Conservation (phyloP, 2,113 vertebrate species). For the Oryctolagus cuniculus region DNA sequence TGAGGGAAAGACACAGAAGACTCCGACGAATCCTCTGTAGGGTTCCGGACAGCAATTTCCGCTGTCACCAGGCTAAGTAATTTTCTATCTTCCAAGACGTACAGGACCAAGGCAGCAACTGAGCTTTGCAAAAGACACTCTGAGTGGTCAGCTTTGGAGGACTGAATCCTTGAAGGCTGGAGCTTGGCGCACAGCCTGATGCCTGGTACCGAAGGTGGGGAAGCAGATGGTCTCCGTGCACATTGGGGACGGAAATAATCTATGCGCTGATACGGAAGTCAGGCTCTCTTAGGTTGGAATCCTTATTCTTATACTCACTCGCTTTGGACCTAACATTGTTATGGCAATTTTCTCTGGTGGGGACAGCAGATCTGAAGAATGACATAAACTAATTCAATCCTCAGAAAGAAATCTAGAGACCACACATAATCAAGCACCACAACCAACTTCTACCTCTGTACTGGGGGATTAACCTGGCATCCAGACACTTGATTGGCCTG, state of each 20-base stretch:
- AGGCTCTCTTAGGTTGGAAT: not conserved
- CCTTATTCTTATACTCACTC: not conserved
- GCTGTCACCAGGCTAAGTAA: not conserved
- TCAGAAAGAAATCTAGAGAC: slow-evolving; percentile 39
- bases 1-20: slow-evolving; percentile 10
- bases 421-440: not conserved
- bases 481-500: not conserved
- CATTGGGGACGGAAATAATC: slow-evolving; percentile 52
- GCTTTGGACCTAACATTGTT: slow-evolving; percentile 11
- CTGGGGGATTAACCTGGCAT: not conserved
- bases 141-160: not conserved
- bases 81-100: slow-evolving; percentile 23
- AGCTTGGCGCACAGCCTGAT: slow-evolving; percentile 4
- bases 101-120: slow-evolving; percentile 28
- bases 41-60: not conserved
- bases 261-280: not conserved
- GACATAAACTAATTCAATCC: slow-evolving; percentile 30
- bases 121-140: slow-evolving; percentile 40
- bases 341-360: slow-evolving; percentile 29
- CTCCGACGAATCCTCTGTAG: slow-evolving; percentile 19
- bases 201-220: not conserved
- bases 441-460: not conserved
- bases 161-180: not conserved
- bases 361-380: not conserved
- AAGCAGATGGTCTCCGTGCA: not conserved